Conservation (phyloP, 2,888 invertebrate genomes). For the Siphlonurus alternatus region DNA sequence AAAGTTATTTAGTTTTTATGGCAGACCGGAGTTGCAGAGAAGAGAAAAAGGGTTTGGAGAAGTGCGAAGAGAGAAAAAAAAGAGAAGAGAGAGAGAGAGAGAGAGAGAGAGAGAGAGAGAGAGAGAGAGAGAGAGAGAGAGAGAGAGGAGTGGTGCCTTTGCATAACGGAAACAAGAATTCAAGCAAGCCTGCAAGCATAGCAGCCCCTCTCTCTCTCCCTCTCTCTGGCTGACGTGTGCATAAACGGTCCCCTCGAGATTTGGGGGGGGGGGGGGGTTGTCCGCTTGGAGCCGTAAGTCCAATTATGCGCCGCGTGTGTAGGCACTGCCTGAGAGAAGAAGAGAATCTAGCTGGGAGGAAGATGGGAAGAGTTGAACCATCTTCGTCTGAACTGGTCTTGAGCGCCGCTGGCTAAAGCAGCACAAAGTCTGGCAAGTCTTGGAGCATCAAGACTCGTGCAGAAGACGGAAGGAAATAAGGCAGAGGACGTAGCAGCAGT, state of each 20-base stretch:
- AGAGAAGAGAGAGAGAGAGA: neutral
- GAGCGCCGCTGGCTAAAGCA: neutral
- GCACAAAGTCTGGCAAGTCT: neutral
- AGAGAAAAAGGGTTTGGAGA: no score
- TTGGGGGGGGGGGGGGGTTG: neutral
- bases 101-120: neutral
- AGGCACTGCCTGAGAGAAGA: slow-evolving; percentile 1
- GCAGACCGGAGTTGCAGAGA: no score
- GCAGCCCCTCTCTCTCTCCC: no score
- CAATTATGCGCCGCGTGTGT: neutral
- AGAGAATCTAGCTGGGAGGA: slow-evolving; percentile 2
- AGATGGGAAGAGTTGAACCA: neutral
- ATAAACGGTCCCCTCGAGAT: neutral
- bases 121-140: neutral
- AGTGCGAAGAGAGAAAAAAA: no score
- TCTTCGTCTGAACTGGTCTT: no score
- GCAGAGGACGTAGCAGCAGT: neutral
- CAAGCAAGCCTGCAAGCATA: neutral
- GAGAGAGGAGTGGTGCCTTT: neutral
- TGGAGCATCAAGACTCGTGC: neutral
- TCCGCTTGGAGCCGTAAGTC: neutral
- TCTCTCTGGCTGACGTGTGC: neutral
- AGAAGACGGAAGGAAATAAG: neutral
- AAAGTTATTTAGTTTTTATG: no score
- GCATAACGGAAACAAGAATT: no score